Evolutionary conservation across 2,113 vertebrate species (phyloP).

Genomic region (Dicentrarchus labrax): DNA sequence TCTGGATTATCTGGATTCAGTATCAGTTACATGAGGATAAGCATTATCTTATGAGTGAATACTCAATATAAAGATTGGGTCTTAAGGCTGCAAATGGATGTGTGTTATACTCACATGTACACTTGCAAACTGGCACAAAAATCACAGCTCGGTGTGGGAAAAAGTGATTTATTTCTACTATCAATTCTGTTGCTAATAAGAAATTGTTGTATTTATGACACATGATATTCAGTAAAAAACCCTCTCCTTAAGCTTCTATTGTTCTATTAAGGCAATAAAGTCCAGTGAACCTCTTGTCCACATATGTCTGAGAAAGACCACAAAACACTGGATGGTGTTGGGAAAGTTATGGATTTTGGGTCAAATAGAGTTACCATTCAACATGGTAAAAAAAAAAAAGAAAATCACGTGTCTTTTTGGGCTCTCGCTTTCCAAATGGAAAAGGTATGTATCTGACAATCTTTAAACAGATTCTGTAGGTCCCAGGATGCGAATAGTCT

Average conservation of each 20-base stretch:
- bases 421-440: constrained; percentile 28
- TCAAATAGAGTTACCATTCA: constrained; percentile 37
- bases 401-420: constrained; percentile 32
- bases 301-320: neutral
- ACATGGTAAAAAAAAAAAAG: constrained; percentile 2
- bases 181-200: constrained; percentile 10
- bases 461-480: constrained; percentile 11
- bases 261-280: constrained; percentile 69
- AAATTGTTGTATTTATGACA: constrained; percentile 44
- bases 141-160: constrained; percentile 39
- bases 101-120: neutral
- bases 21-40: neutral
- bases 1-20: neutral
- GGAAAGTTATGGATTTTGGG: constrained; percentile 14
- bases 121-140: constrained; percentile 1
- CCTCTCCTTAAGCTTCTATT: constrained; percentile 25
- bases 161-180: constrained; percentile 68
- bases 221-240: constrained; percentile 41
- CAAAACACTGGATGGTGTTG: constrained; percentile 29
- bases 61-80: neutral
- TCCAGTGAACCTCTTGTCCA: constrained; percentile 34
- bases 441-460: constrained; percentile 19
- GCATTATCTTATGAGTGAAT: neutral
- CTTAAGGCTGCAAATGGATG: neutral
- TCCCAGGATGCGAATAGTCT: constrained; percentile 16